These are phyloP conservation scores for Oryctolagus cuniculus DNA, from an alignment of 2,113 vertebrate genomes.

Conservation along the genomic window mOryCun1.1 NC_091438.1:56617001-56617500, in stretches of 20 bases:
- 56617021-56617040: conserved; percentile 6
- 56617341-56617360: conserved; percentile 24
- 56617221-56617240: conserved; percentile 98
- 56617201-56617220: conserved; percentile 97
- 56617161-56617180: conserved; percentile 96
- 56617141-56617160: conserved; percentile 99
- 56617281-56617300: conserved; percentile 97
- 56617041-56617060: conserved; percentile 47
- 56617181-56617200: conserved; percentile 98
- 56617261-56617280: conserved; percentile 98
- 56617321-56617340: conserved; percentile 38
- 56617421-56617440: neutral
- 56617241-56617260: conserved; percentile 99
- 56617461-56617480: no score
- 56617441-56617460: no score
- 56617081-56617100: conserved; percentile 9
- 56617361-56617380: conserved; percentile 16
- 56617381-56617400: neutral
- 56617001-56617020: neutral
- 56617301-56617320: conserved; percentile 26
- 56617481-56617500: no score
- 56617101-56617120: conserved; percentile 68
- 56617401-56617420: neutral
- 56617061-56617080: neutral
- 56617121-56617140: conserved; percentile 96